These are phyloP conservation scores for Clarias laeviceps DNA, from an alignment of 2,797 vertebrate genomes.

Conservation along the genomic window DNA sequence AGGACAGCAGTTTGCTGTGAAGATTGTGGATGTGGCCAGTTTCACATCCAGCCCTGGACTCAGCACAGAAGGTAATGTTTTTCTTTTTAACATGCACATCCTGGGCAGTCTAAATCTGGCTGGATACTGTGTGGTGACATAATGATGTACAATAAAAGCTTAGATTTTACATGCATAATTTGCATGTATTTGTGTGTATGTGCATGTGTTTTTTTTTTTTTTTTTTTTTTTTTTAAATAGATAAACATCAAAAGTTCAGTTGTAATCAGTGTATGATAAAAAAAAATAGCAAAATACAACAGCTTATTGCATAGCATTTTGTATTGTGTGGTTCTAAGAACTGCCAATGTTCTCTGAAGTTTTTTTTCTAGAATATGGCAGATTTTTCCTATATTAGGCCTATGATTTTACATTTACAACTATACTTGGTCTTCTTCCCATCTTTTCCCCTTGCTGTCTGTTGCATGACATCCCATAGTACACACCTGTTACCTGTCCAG, in stretches of 20 bases:
- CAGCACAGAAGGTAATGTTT: conserved; percentile 89
- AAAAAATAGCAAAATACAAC: neutral
- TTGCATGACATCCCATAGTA: neutral
- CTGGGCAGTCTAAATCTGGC: neutral
- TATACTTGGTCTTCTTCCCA: neutral
- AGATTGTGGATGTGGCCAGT: conserved; percentile 98
- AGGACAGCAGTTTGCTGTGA: conserved; percentile 96
- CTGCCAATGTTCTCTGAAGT: neutral
- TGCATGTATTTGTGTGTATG: too few relatives aligned
- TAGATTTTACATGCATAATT: neutral
- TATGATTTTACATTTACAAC: neutral
- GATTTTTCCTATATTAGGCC: neutral
- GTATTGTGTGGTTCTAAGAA: neutral
- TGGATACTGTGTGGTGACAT: neutral
- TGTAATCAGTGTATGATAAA: neutral
- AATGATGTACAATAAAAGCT: neutral
- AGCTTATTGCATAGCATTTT: neutral
- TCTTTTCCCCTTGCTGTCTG: neutral
- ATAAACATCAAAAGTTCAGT: neutral
- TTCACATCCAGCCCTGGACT: conserved; percentile 98
- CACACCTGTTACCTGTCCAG: neutral
- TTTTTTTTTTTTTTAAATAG: neutral
- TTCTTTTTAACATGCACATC: neutral
- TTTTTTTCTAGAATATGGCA: neutral
- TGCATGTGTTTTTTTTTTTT: too few relatives aligned